phyloP scores from a whole-genome alignment of 2,888 invertebrate species.

The Drosophila prolongata region DNA sequence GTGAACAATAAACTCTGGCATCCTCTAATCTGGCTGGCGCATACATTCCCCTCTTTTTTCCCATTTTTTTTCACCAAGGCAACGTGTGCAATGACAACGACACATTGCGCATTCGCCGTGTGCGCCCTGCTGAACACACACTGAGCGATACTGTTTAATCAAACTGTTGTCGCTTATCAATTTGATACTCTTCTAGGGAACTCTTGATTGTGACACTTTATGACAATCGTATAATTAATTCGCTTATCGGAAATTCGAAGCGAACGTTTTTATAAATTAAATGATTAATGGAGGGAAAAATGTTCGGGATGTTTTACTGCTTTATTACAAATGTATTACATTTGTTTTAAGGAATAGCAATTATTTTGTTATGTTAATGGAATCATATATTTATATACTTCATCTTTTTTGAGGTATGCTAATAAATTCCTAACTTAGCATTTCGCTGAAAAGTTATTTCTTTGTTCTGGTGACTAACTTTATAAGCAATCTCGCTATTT shows the following conservation, averaged over 20 bases:
- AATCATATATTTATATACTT: too few relatives aligned
- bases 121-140: conserved; percentile 22
- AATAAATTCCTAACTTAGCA: too few relatives aligned
- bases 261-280: too few relatives aligned
- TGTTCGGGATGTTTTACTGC: too few relatives aligned
- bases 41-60: conserved; percentile 11
- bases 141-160: conserved; percentile 2
- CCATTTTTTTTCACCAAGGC: conserved; percentile 11
- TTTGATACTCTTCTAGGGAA: not conserved
- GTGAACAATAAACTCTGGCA: conserved; percentile 55
- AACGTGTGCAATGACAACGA: conserved; percentile 42
- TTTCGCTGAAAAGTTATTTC: too few relatives aligned
- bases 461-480: too few relatives aligned
- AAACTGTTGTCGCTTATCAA: conserved; percentile 1
- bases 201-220: not conserved
- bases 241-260: not conserved
- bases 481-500: too few relatives aligned
- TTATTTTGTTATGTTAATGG: too few relatives aligned
- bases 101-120: conserved; percentile 74
- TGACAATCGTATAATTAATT: not conserved
- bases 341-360: too few relatives aligned
- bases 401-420: too few relatives aligned
- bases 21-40: conserved; percentile 70
- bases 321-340: too few relatives aligned
- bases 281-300: too few relatives aligned